These are phyloP conservation scores for Phortica magna DNA, from an alignment of 2,888 invertebrate genomes.

Conservation along the genomic window DNA sequence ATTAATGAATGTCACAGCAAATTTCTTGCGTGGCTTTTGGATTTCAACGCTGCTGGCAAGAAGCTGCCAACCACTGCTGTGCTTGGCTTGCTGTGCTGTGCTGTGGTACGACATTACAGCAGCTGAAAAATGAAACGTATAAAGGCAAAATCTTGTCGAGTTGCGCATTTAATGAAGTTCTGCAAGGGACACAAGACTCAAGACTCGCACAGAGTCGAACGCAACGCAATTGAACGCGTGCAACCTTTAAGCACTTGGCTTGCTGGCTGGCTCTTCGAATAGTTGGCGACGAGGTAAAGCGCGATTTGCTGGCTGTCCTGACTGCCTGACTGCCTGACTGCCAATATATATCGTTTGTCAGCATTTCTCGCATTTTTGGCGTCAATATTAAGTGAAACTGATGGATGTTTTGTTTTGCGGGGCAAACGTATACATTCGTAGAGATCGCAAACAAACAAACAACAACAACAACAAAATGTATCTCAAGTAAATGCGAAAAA, in stretches of 20 bases:
- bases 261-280: not conserved
- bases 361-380: constrained; percentile 77
- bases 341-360: constrained; percentile 73
- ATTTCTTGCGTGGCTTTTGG: constrained; percentile 61
- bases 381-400: constrained; percentile 78
- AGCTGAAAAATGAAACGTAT: not conserved
- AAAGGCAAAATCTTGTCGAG: constrained; percentile 5
- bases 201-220: not conserved
- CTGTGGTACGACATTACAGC: constrained; percentile 36
- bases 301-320: not conserved
- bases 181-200: not conserved
- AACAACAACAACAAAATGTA: constrained; percentile 37
- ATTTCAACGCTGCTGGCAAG: constrained; percentile 48
- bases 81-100: constrained; percentile 32
- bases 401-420: constrained; percentile 66
- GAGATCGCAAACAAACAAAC: constrained; percentile 2
- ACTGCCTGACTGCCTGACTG: not conserved
- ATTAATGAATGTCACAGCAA: constrained; percentile 77
- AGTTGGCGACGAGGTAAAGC: not conserved
- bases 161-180: constrained; percentile 15
- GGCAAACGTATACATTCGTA: constrained; percentile 26
- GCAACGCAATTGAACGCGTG: not conserved
- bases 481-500: constrained; percentile 52
- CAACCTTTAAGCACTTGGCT: constrained; percentile 4
- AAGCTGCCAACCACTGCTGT: constrained; percentile 54